Evolutionary conservation across 2,797 vertebrate species (phyloP).

Genomic region (Diglossa cyanea): DNA sequence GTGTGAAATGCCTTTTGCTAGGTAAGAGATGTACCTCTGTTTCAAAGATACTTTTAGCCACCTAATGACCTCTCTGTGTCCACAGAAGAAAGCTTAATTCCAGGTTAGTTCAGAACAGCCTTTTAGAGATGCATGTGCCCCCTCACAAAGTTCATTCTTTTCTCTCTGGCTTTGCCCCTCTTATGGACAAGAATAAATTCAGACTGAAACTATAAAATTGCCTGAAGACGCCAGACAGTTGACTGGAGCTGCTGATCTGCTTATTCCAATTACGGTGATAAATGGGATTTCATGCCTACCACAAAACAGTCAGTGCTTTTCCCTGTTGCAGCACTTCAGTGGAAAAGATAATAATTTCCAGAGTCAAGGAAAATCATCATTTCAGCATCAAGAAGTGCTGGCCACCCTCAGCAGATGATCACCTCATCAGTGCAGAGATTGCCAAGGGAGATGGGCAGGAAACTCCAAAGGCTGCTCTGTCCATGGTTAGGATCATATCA

Average conservation of each 20-base stretch:
- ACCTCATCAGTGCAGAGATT: not conserved
- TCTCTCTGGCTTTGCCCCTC: not conserved
- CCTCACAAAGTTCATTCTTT: not conserved
- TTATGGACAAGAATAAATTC: not conserved
- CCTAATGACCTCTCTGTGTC: not conserved
- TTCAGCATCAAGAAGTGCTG: not conserved
- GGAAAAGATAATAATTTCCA: not conserved
- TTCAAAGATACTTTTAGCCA: not conserved
- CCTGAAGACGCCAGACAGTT: not conserved
- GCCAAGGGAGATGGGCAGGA: not conserved
- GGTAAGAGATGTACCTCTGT: not conserved
- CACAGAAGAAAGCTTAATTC: not conserved
- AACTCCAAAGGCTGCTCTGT: not conserved
- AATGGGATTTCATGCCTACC: not conserved
- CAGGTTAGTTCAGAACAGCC: not conserved
- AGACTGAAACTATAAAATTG: not conserved
- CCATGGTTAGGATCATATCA: not conserved
- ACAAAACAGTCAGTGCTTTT: not conserved
- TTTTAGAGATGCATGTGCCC: not conserved
- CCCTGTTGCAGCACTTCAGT: not conserved
- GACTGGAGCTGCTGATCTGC: not conserved
- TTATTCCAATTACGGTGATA: not conserved
- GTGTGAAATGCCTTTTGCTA: not conserved
- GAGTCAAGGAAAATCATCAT: not conserved
- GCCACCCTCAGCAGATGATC: not conserved